Percentiles rank a stretch among this genome's conserved stretches.
Conservation (phyloP, 2,888 invertebrate genomes). For the Ophioninae sp. region DNA sequence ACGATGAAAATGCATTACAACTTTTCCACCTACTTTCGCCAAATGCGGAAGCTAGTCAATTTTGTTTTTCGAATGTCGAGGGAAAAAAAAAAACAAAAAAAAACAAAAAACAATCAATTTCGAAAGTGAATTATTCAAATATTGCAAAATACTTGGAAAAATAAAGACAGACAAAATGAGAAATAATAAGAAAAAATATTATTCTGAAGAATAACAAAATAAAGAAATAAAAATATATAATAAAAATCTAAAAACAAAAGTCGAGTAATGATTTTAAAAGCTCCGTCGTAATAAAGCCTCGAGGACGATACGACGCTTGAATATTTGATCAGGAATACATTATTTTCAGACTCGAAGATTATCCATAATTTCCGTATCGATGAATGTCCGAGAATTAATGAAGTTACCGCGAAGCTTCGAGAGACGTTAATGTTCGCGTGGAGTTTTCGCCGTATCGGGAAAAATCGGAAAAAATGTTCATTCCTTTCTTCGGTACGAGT, state of each 20-base stretch:
- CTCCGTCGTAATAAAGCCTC: background rate
- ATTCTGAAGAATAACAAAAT: too few relatives aligned
- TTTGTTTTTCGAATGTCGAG: too few relatives aligned
- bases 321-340: conserved; percentile 18
- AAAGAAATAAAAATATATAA: background rate
- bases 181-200: too few relatives aligned
- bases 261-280: background rate
- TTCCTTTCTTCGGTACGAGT: background rate
- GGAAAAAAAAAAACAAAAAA: too few relatives aligned
- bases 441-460: too few relatives aligned
- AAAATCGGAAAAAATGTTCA: conserved; percentile 6
- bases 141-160: too few relatives aligned
- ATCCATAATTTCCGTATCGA: background rate
- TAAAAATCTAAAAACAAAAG: background rate
- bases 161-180: too few relatives aligned
- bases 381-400: conserved; percentile 1
- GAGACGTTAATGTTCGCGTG: too few relatives aligned
- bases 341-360: background rate
- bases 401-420: conserved; percentile 1
- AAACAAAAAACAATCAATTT: too few relatives aligned
- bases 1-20: conserved; percentile 39
- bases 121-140: too few relatives aligned
- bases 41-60: background rate
- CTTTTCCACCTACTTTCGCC: conserved; percentile 10
- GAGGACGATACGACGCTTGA: background rate